These are phyloP conservation scores for Nasalis larvatus DNA, from an alignment of 2,113 vertebrate genomes.

Conservation along the genomic window DNA sequence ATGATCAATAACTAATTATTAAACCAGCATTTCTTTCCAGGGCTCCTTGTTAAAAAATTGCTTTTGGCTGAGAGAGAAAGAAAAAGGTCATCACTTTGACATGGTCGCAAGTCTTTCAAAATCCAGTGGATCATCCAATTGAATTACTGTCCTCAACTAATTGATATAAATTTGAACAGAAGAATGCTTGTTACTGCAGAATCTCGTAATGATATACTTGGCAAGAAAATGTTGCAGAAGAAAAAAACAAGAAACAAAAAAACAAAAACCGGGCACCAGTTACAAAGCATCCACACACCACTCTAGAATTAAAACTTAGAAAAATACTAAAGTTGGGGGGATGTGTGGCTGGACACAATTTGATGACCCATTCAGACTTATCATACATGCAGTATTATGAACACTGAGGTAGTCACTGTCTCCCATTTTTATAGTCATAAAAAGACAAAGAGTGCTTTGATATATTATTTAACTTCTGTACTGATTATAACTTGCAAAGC, in stretches of 20 bases:
- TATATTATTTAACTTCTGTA: conserved; percentile 44
- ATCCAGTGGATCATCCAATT: conserved; percentile 91
- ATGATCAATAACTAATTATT: conserved; percentile 99
- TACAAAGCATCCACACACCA: conserved; percentile 68
- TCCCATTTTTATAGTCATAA: neutral
- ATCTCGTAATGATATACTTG: conserved; percentile 92
- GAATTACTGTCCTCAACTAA: conserved; percentile 95
- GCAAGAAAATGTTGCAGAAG: conserved; percentile 84
- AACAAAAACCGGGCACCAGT: conserved; percentile 67
- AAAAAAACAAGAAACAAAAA: conserved; percentile 79
- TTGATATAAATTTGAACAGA: conserved; percentile 97
- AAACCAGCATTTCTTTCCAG: conserved; percentile 93
- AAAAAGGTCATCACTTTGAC: conserved; percentile 90
- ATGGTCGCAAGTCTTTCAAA: conserved; percentile 90
- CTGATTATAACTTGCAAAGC: conserved; percentile 18
- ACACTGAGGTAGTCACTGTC: neutral
- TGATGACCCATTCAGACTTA: conserved; percentile 30
- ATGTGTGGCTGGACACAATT: neutral
- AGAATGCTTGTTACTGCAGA: conserved; percentile 94
- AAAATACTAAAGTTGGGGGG: conserved; percentile 31
- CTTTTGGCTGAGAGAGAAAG: conserved; percentile 88
- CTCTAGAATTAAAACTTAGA: conserved; percentile 53
- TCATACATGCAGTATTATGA: neutral
- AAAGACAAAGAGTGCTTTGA: conserved; percentile 40
- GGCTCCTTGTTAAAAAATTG: conserved; percentile 92